Evolutionary conservation across 2,113 vertebrate genomes (phyloP).

Genomic region (Cynopterus brachyotis): DNA sequence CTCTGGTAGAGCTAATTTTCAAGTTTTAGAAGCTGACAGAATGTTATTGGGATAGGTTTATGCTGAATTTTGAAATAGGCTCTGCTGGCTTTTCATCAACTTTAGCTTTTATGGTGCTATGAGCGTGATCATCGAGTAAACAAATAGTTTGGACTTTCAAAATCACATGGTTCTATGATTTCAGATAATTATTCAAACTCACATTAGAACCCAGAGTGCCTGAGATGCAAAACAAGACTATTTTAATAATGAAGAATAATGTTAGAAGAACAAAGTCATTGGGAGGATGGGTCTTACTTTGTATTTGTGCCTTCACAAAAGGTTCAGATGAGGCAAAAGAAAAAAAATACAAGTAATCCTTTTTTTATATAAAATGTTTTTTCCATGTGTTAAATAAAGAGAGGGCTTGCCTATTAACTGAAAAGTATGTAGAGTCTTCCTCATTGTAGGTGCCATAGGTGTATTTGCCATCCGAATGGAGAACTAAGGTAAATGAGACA

Average conservation of each 20-base stretch:
- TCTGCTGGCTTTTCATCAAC: not conserved
- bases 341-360: not conserved
- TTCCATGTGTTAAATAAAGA: not conserved
- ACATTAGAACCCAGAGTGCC: not conserved
- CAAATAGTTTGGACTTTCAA: not conserved
- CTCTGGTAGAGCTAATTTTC: not conserved
- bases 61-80: not conserved
- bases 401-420: not conserved
- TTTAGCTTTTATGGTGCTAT: not conserved
- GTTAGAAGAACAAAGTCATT: not conserved
- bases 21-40: slow-evolving; percentile 22
- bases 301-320: not conserved
- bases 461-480: not conserved
- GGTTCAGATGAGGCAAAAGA: not conserved
- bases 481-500: not conserved
- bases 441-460: not conserved
- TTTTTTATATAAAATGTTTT: not conserved
- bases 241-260: not conserved
- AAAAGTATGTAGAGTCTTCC: not conserved
- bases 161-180: not conserved
- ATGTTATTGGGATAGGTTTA: not conserved
- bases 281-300: not conserved
- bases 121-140: not conserved
- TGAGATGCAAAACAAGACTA: slow-evolving; percentile 8
- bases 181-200: not conserved